Conservation (phyloP, 2,888 invertebrate species). For the Apocheima hispidaria region DNA sequence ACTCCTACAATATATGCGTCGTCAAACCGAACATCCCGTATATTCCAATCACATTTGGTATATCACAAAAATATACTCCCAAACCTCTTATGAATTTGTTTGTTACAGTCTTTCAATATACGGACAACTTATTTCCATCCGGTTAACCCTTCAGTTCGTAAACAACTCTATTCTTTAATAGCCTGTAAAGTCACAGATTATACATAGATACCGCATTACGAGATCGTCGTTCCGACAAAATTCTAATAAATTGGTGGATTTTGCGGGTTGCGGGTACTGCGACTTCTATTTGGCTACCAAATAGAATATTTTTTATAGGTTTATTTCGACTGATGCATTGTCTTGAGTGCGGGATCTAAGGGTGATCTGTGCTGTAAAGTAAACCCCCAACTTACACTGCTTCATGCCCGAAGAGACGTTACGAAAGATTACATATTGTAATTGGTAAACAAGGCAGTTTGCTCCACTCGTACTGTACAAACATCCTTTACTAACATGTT, state of each 20-base stretch:
- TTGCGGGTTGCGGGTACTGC: no score
- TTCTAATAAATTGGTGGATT: no score
- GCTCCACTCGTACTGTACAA: conserved; percentile 3
- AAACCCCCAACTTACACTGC: background rate
- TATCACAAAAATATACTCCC: background rate
- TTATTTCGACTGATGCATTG: no score
- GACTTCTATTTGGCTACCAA: no score
- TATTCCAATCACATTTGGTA: background rate
- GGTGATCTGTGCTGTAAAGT: no score
- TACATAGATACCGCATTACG: no score
- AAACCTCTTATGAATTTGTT: background rate
- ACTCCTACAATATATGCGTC: no score
- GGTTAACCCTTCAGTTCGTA: conserved; percentile 4
- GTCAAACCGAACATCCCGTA: no score
- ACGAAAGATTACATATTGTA: conserved; percentile 16
- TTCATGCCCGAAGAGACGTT: conserved; percentile 3
- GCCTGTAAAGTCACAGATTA: no score
- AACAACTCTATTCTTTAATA: background rate
- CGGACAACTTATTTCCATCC: background rate
- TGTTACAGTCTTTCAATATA: background rate
- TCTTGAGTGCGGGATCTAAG: no score
- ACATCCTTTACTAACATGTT: conserved; percentile 24
- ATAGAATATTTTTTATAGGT: no score
- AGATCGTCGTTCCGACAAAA: no score
- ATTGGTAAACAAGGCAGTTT: conserved; percentile 18